These are phyloP conservation scores for Drosophila albomicans DNA, from an alignment of 1,140 invertebrate genomes.

Conservation along the genomic window DNA sequence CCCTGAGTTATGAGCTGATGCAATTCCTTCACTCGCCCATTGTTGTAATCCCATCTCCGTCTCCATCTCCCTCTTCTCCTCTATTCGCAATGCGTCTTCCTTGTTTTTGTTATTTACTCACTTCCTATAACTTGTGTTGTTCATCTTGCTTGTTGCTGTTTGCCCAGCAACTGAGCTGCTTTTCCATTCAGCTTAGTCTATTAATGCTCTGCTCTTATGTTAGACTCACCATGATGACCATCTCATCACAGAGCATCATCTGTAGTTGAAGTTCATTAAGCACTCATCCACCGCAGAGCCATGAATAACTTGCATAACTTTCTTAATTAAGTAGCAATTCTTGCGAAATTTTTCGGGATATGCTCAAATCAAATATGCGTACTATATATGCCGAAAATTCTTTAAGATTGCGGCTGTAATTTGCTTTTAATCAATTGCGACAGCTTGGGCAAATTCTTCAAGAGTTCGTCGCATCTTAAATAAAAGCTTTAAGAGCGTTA, in stretches of 20 bases:
- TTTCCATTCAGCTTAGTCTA: slow-evolving; percentile 10
- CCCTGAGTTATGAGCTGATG: slow-evolving; percentile 74
- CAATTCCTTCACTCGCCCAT: slow-evolving; percentile 45
- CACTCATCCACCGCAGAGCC: neutral
- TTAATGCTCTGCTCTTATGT: slow-evolving; percentile 3
- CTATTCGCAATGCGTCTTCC: neutral
- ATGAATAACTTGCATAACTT: slow-evolving; percentile 6
- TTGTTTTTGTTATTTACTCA: slow-evolving; percentile 20
- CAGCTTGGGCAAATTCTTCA: neutral
- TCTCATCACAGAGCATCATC: neutral
- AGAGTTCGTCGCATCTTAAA: neutral
- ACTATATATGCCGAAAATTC: neutral
- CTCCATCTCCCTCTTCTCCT: neutral
- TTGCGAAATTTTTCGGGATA: neutral
- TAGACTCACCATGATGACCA: neutral
- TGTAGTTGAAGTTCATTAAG: neutral
- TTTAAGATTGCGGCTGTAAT: neutral
- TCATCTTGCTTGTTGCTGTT: neutral
- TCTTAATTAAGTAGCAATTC: neutral
- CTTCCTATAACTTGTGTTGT: neutral
- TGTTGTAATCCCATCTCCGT: neutral
- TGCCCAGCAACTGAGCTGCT: slow-evolving; percentile 7
- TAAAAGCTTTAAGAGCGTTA: neutral
- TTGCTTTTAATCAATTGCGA: neutral
- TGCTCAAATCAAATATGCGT: neutral